These are phyloP conservation scores for Conops quadrifasciatus DNA, from an alignment of 2,888 invertebrate genomes.

Conservation along the genomic window DNA sequence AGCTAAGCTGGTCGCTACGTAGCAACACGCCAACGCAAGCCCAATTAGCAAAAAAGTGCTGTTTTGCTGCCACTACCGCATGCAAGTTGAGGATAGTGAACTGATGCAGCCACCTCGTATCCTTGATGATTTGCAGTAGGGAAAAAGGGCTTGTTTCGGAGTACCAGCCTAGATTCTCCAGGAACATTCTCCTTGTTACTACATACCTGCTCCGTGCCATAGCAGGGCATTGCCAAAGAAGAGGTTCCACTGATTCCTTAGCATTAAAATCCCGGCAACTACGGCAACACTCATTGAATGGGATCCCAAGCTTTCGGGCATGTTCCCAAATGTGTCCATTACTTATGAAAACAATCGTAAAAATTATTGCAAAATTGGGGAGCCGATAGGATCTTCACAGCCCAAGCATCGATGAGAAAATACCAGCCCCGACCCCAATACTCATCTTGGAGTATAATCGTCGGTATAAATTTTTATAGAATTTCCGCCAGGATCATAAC, in stretches of 20 bases:
- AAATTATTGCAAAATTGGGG: neutral
- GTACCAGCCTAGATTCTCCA: too few species aligned
- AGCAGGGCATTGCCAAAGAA: too few species aligned
- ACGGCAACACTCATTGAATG: neutral
- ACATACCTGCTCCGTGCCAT: too few species aligned
- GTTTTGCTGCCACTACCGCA: neutral
- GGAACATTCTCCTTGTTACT: neutral
- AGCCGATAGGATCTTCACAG: neutral
- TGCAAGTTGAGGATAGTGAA: neutral
- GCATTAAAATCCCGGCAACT: neutral
- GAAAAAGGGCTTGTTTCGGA: too few species aligned
- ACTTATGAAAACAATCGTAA: neutral
- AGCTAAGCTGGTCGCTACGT: too few species aligned
- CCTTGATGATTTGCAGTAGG: too few species aligned
- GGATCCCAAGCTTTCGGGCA: neutral
- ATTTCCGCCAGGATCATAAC: too few species aligned
- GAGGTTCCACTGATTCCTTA: neutral
- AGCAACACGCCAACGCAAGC: too few species aligned
- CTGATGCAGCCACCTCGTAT: too few species aligned
- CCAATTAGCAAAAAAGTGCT: too few species aligned
- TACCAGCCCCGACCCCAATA: neutral
- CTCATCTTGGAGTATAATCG: neutral
- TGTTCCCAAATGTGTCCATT: neutral
- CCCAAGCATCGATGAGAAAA: neutral
- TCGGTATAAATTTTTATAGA: neutral